A percentile compares a stretch with the other conserved stretches of the same genome.
phyloP scores from a whole-genome alignment of 2,113 vertebrate genomes.

The Pedetes capensis region DNA sequence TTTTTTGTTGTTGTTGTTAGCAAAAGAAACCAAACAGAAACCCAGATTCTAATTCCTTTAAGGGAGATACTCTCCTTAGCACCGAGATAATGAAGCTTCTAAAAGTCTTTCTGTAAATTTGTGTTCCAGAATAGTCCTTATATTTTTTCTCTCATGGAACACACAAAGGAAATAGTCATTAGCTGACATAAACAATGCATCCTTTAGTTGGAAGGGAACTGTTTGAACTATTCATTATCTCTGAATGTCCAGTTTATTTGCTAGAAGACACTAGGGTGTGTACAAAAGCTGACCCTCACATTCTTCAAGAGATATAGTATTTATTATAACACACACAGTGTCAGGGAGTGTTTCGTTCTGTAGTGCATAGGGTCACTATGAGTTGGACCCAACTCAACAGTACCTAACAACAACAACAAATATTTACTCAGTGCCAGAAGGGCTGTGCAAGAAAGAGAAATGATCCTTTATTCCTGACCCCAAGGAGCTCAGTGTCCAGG shows the following conservation, averaged over 20 bases:
- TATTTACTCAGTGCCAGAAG: not conserved
- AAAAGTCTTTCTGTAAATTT: not conserved
- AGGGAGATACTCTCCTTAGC: not conserved
- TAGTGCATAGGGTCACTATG: too few relatives aligned
- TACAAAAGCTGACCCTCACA: not conserved
- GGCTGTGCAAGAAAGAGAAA: not conserved
- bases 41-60: slow-evolving; percentile 8
- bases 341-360: too few relatives aligned
- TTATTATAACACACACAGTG: too few relatives aligned
- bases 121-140: not conserved
- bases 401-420: too few relatives aligned
- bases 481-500: not conserved
- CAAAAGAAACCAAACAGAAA: not conserved
- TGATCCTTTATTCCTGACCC: not conserved
- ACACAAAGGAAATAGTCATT: slow-evolving; percentile 21
- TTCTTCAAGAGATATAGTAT: not conserved
- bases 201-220: not conserved
- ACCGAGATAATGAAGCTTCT: slow-evolving; percentile 16
- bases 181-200: not conserved
- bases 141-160: not conserved
- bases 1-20: slow-evolving; percentile 21
- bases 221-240: slow-evolving; percentile 28
- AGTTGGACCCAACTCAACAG: too few relatives aligned
- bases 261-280: not conserved
- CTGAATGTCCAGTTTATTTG: not conserved